Evolutionary conservation across 2,888 invertebrate genomes (phyloP), one percentile per base, ranked within the genome.

Genomic region (Trissolcus japonicus): DNA sequence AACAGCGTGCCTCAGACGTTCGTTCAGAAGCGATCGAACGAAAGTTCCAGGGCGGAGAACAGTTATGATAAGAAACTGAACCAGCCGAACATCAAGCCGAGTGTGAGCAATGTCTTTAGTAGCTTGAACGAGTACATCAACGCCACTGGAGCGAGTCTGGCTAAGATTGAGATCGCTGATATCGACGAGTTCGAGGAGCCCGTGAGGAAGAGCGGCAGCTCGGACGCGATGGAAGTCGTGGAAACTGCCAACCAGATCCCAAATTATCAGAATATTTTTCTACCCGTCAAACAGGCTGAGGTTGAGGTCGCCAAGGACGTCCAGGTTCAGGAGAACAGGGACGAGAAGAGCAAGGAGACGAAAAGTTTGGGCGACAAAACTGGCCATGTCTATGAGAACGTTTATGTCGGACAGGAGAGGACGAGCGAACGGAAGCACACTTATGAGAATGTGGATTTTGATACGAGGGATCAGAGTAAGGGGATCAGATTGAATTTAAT

Each of bases 101-200:
- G 90, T 63, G 92, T 93, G 61, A 92, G 92, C 66, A 92, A 93
- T 82, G 93, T 93, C 29, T 93, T 93, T 80, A 91, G 91, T 82
- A 93, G 92, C 83, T 87, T 93, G 60, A 92, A 92, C 76, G 93
- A 93, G 66, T 93, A 93, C 83, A 87, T 92, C 66, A 91, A 90
- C 81, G 90, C 91, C 6, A 84, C 89, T 7, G 85, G 86, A 21
- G 84, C 82, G 43, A 86, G 83, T 63, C 80, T 85, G 48, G 82
- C 83, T 48, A 56, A 67, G 25, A 73, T 80, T 16, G 71, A 80
- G 43, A 67, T 67, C 59, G 66, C 79, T 69, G 57, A 80, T n/a
- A 59, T 75, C 16, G 59, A 50, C 11, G 59, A 67, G 46, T 4
- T 65, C 0, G 72, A 78, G 35, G 57, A 63, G 48, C 51, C 67